Conservation (phyloP, 1,140 invertebrate species). For the Caerostris darwini region DNA sequence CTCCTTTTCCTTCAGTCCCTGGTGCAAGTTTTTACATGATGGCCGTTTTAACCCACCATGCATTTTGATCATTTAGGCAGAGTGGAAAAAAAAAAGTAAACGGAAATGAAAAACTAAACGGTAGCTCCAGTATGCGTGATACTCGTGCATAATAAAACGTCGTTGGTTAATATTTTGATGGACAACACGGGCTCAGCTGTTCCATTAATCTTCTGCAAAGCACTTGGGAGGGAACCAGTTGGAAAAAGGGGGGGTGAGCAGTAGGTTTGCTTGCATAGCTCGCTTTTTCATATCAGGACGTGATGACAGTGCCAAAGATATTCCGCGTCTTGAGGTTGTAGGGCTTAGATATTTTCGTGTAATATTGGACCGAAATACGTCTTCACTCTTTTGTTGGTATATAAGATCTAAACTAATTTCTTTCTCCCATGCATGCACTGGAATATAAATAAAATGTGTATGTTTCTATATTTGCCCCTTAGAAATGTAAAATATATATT, state of each 20-base stretch:
- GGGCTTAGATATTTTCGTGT: background rate
- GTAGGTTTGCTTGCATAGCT: background rate
- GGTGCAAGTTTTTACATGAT: background rate
- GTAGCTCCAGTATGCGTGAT: background rate
- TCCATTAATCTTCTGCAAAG: slow-evolving; percentile 28
- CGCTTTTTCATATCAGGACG: background rate
- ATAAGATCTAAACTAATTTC: background rate
- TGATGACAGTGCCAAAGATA: background rate
- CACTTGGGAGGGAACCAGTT: background rate
- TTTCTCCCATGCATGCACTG: background rate
- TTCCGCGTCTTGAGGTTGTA: background rate
- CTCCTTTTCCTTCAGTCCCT: background rate
- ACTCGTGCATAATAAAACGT: slow-evolving; percentile 24
- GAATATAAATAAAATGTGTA: no score
- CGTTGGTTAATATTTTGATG: slow-evolving; percentile 49
- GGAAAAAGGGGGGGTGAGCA: no score
- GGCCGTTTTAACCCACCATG: background rate
- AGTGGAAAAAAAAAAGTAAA: background rate
- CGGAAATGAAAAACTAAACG: no score
- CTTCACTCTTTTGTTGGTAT: background rate
- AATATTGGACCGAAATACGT: background rate
- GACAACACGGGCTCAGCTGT: slow-evolving; percentile 28
- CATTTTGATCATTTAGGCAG: background rate
- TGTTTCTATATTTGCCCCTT: no score
- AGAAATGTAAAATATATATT: no score